phyloP scores from a whole-genome alignment of 2,888 invertebrate species.

The Pogonocherus hispidulus region DNA sequence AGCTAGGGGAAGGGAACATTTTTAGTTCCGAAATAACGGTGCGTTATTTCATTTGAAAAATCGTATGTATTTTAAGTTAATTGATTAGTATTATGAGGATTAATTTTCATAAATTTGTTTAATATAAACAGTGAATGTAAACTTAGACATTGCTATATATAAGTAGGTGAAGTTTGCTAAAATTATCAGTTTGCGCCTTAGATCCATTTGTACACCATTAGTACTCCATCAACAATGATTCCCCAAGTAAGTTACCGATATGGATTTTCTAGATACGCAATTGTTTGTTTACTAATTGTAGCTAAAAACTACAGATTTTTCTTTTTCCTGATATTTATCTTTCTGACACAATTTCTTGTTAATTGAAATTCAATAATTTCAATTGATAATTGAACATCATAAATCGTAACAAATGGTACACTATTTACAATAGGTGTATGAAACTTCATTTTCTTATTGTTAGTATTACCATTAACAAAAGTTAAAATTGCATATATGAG shows the following conservation, averaged over 20 bases:
- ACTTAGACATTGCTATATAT: constrained; percentile 14
- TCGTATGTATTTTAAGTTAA: background rate
- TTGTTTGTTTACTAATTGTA: too few species aligned
- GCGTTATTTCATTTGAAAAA: background rate
- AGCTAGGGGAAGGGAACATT: background rate
- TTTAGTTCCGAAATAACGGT: background rate
- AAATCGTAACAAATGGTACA: too few species aligned
- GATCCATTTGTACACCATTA: background rate
- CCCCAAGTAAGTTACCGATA: background rate
- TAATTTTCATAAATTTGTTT: background rate
- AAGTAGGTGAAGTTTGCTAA: constrained; percentile 4
- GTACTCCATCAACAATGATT: background rate
- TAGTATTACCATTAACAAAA: too few species aligned
- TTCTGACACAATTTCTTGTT: too few species aligned
- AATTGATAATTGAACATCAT: too few species aligned
- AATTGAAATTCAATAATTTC: too few species aligned
- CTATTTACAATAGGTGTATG: too few species aligned
- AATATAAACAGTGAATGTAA: constrained; percentile 12
- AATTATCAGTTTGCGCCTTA: constrained; percentile 12
- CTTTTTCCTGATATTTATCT: too few species aligned
- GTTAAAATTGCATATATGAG: too few species aligned
- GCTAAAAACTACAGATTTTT: too few species aligned
- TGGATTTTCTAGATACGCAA: too few species aligned
- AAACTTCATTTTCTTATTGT: too few species aligned
- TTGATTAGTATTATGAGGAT: background rate